Conservation (phyloP, 2,113 vertebrate species). For the Nesogale talazaci region DNA sequence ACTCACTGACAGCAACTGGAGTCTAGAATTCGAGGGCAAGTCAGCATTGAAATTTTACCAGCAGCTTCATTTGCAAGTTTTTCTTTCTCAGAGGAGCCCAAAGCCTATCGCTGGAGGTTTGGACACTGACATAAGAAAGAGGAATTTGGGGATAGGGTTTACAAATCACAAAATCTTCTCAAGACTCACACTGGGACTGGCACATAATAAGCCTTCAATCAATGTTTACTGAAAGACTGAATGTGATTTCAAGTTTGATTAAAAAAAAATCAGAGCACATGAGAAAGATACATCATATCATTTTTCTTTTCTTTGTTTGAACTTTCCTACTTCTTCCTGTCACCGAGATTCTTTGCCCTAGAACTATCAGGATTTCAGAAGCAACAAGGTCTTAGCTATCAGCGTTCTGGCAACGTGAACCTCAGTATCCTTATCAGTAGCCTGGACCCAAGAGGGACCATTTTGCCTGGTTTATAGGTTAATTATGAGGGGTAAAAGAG, state of each 20-base stretch:
- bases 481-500: too few species aligned
- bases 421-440: not conserved
- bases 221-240: too few species aligned
- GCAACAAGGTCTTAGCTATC: not conserved
- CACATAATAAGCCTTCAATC: too few species aligned
- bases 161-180: not conserved
- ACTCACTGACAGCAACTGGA: too few species aligned
- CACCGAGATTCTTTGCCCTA: not conserved
- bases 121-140: not conserved
- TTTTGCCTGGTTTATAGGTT: too few species aligned
- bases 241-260: not conserved
- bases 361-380: not conserved
- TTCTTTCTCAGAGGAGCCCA: not conserved
- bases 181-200: not conserved
- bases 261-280: too few species aligned
- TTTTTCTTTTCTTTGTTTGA: not conserved
- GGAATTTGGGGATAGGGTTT: too few species aligned
- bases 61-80: not conserved
- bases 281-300: accelerated
- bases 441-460: too few species aligned
- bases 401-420: too few species aligned
- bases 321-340: not conserved
- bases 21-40: not conserved
- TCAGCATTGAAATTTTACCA: too few species aligned
- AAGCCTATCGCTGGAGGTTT: too few species aligned